Conservation (phyloP, 2,888 invertebrate species). For the Acleris laterana region DNA sequence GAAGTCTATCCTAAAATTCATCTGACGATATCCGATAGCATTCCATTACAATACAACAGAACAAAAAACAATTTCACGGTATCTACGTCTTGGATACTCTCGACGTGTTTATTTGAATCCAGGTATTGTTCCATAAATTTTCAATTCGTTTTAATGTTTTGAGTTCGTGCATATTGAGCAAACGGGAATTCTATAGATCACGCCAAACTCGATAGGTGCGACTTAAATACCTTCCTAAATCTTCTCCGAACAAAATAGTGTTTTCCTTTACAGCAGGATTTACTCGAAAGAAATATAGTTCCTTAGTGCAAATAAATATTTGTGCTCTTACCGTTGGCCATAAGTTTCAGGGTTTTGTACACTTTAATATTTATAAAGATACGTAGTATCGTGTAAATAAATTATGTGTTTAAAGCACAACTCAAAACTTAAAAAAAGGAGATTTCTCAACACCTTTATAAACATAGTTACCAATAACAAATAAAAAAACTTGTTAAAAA, state of each 20-base stretch:
- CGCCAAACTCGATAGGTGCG: slow-evolving; percentile 13
- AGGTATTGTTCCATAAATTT: neutral
- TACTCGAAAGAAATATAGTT: slow-evolving; percentile 11
- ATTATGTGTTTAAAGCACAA: too few relatives aligned
- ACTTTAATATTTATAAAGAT: neutral
- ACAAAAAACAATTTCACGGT: too few relatives aligned
- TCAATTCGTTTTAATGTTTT: neutral
- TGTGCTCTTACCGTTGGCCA: slow-evolving; percentile 19
- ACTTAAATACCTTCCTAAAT: slow-evolving; percentile 24
- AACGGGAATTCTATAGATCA: slow-evolving; percentile 13
- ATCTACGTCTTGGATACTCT: too few relatives aligned
- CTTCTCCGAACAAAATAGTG: slow-evolving; percentile 15
- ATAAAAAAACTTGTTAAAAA: too few relatives aligned
- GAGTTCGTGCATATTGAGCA: neutral
- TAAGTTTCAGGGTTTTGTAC: slow-evolving; percentile 1
- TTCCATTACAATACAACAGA: too few relatives aligned
- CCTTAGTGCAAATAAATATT: slow-evolving; percentile 22
- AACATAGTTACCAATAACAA: too few relatives aligned
- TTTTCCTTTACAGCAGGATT: slow-evolving; percentile 18
- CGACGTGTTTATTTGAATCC: too few relatives aligned
- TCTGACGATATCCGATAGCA: too few relatives aligned
- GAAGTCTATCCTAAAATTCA: too few relatives aligned
- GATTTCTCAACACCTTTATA: too few relatives aligned
- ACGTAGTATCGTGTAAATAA: too few relatives aligned
- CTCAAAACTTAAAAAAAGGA: too few relatives aligned